Conservation (phyloP, 2,113 vertebrate species). For the Notarius quadriscutis region DNA sequence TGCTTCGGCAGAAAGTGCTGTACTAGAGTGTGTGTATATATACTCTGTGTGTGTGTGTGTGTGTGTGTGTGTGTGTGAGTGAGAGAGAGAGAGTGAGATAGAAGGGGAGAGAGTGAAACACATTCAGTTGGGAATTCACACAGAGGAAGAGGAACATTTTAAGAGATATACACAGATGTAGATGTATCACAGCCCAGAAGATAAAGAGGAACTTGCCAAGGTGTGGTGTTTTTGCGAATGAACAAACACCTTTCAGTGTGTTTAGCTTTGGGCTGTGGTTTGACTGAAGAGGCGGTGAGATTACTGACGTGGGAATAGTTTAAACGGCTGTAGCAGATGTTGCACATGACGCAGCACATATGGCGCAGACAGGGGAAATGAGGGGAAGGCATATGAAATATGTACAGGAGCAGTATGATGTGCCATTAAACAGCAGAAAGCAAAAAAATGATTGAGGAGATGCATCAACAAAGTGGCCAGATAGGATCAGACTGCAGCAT, state of each 20-base stretch:
- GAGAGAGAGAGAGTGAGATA: not conserved
- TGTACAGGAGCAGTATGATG: not conserved
- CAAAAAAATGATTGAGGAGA: not conserved
- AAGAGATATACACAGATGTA: not conserved
- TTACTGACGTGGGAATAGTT: slow-evolving; percentile 8
- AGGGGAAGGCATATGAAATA: slow-evolving; percentile 1
- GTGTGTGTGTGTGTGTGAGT: not conserved
- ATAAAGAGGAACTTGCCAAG: not conserved
- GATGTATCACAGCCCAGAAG: not conserved
- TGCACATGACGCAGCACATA: slow-evolving; percentile 20
- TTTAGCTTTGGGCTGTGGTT: slow-evolving; percentile 1
- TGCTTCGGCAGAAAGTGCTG: not conserved
- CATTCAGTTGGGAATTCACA: not conserved
- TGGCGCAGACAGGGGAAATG: not conserved
- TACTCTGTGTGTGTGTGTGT: not conserved
- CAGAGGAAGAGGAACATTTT: not conserved
- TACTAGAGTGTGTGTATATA: not conserved
- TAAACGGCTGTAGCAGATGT: slow-evolving; percentile 23
- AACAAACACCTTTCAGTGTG: slow-evolving; percentile 10
- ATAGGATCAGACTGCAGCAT: not conserved
- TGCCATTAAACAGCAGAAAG: not conserved
- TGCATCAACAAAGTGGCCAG: not conserved
- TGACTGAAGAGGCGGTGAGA: slow-evolving; percentile 5
- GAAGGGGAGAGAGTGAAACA: not conserved
- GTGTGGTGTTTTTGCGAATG: not conserved